Evolutionary conservation across 2,113 vertebrate species (phyloP).

Genomic region (Pelusios castaneus): DNA sequence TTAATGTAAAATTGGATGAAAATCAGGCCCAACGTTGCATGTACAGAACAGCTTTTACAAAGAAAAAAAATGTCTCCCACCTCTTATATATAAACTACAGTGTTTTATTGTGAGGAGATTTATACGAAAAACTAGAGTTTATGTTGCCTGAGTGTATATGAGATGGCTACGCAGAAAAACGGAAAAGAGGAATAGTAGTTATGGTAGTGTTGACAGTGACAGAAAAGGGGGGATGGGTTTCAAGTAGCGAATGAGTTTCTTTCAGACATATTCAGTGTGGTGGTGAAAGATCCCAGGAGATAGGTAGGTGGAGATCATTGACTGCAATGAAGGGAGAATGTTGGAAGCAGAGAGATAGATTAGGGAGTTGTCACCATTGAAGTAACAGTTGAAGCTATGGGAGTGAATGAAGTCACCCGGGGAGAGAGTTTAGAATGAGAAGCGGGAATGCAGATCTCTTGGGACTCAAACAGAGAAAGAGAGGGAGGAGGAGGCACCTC

Average conservation of each 20-base stretch:
- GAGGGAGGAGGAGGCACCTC: too few relatives aligned
- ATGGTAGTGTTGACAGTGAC: too few relatives aligned
- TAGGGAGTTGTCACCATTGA: neutral
- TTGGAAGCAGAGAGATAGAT: neutral
- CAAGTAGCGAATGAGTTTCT: neutral
- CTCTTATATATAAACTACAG: neutral
- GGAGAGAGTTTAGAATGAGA: neutral
- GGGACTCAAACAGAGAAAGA: neutral
- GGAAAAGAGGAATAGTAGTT: too few relatives aligned
- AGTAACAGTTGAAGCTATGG: neutral
- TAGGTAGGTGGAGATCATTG: neutral
- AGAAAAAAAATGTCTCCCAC: neutral
- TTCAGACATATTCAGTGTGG: neutral
- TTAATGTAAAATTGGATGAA: neutral
- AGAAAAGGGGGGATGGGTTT: neutral
- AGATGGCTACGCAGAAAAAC: neutral
- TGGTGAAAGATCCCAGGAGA: neutral
- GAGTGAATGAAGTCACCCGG: neutral
- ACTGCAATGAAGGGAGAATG: neutral
- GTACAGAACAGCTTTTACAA: neutral
- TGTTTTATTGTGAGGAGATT: neutral
- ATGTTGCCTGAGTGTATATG: neutral
- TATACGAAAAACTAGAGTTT: neutral
- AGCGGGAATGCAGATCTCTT: neutral
- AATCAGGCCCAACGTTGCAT: neutral